Evolutionary conservation across 2,113 vertebrate species (phyloP).

Genomic region (Otocyon megalotis): DNA sequence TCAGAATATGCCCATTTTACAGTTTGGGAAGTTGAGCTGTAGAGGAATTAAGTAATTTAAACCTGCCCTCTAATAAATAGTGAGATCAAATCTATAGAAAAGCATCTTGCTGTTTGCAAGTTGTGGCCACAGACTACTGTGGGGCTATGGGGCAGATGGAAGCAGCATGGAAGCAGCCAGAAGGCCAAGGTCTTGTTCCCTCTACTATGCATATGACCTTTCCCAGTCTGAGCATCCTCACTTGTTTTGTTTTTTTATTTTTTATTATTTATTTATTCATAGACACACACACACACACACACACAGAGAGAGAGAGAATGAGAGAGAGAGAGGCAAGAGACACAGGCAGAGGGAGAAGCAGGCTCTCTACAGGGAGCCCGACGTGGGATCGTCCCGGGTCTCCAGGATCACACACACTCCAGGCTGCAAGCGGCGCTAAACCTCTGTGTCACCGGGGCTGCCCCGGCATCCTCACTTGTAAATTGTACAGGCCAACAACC

Average conservation of each 20-base stretch:
- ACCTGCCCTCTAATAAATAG: neutral
- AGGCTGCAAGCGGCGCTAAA: too few species aligned
- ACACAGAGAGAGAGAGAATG: too few species aligned
- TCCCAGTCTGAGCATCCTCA: neutral
- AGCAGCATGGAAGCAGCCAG: fast-evolving
- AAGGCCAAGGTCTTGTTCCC: neutral
- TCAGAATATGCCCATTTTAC: neutral
- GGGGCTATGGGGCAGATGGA: fast-evolving
- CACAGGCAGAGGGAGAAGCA: too few species aligned
- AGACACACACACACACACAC: too few species aligned
- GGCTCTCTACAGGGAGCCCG: too few species aligned
- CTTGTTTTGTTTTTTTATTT: too few species aligned
- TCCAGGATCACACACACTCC: too few species aligned
- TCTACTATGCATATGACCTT: neutral
- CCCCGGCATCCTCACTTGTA: neutral
- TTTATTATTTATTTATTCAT: too few species aligned
- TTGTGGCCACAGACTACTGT: neutral
- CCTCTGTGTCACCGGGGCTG: too few species aligned
- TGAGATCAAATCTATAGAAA: neutral
- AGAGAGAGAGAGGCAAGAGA: too few species aligned
- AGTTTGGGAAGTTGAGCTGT: neutral
- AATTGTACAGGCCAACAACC: too few species aligned
- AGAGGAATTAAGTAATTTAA: neutral
- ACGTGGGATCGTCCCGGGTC: too few species aligned
- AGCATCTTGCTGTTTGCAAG: fast-evolving